These are phyloP conservation scores for Jaculus jaculus DNA, from an alignment of 2,113 vertebrate genomes.

Conservation along the genomic window DNA sequence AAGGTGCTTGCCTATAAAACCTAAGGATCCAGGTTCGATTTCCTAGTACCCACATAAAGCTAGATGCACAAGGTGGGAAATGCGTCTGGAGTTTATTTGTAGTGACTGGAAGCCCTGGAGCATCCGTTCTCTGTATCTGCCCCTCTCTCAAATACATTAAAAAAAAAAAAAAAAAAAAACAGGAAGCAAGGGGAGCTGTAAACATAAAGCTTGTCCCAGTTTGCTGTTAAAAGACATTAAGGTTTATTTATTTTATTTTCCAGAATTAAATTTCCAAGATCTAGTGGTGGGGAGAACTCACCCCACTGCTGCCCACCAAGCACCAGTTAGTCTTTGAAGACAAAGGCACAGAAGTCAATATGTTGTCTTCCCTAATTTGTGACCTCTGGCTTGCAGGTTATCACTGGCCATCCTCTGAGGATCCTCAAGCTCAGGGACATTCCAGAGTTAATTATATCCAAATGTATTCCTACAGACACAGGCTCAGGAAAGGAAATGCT, in stretches of 20 bases:
- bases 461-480: neutral
- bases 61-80: no score
- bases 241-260: constrained; percentile 39
- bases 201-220: neutral
- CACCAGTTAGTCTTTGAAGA: neutral
- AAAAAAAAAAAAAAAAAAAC: no score
- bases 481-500: neutral
- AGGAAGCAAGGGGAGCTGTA: neutral
- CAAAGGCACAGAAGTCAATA: constrained; percentile 3
- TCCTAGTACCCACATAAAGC: no score
- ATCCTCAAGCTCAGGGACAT: constrained; percentile 10
- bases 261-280: constrained; percentile 21
- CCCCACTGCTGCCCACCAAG: neutral
- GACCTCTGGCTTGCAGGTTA: constrained; percentile 6
- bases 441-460: neutral
- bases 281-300: neutral
- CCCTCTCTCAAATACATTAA: no score
- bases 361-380: neutral
- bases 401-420: neutral
- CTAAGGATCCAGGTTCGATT: no score
- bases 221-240: neutral
- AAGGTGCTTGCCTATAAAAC: no score
- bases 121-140: no score
- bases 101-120: no score
- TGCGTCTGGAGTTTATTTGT: no score